These are phyloP conservation scores for Loxodonta africana DNA, from an alignment of 2,113 vertebrate genomes.

Conservation along the genomic window DNA sequence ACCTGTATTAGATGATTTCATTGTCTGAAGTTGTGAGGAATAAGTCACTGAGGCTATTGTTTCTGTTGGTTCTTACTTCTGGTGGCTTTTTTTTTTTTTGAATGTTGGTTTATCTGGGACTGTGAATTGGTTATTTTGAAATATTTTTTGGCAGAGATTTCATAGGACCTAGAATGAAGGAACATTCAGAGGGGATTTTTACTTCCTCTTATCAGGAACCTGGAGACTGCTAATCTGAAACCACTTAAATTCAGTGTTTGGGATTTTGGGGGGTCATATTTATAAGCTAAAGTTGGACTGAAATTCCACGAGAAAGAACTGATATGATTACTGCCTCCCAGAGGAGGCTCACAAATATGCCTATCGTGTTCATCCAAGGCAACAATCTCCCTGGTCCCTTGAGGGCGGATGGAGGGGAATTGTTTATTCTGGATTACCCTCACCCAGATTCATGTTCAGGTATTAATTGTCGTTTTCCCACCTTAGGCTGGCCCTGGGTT, in stretches of 20 bases:
- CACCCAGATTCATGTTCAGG: no score
- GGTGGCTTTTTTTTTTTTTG: not conserved
- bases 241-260: not conserved
- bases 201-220: not conserved
- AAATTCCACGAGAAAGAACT: not conserved
- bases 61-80: not conserved
- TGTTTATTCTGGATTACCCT: not conserved
- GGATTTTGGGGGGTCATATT: not conserved
- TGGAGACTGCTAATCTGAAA: not conserved
- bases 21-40: not conserved
- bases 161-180: not conserved
- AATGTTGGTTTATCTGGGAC: not conserved
- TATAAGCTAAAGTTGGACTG: not conserved
- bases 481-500: not conserved
- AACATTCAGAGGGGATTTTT: not conserved
- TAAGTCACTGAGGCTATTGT: not conserved
- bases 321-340: not conserved
- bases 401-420: fast-evolving
- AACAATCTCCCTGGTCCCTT: not conserved
- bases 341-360: not conserved
- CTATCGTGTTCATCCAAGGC: not conserved
- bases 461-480: not conserved
- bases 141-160: not conserved
- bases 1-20: not conserved
- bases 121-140: not conserved